Evolutionary conservation across 2,888 invertebrate species (phyloP), one percentile per base, ranked within the genome.

Genomic region (Incurvaria masculella): DNA sequence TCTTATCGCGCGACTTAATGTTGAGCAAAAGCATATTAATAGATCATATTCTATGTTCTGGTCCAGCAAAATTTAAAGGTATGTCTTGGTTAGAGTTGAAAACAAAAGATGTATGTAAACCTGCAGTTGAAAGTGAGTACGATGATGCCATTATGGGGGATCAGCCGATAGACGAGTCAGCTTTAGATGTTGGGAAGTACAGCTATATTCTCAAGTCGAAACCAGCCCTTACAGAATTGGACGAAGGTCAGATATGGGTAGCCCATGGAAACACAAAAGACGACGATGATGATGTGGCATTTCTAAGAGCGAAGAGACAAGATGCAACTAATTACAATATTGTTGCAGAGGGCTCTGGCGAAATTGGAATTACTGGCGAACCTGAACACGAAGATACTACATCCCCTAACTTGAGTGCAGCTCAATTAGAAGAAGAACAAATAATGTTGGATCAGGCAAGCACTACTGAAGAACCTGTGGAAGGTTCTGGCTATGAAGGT

Each of bases 101-200:
- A 64, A 74, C 74, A 45, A 72, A 78, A 55, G 76, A 80, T 51
- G 63, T 82, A 44, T 84, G 84, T 55, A 70, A 64, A 62, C 52
- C 56, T 39, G 23, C 23, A 20, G 23, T 26, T 38, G 68, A 72
- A 55, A 56, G 52, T 8, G 63, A 63, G 50, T 70, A 73, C 45
- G 69, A 81, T 54, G 83, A 84, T 53, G 69, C 83, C 66, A 84
- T 84, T 84, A 74, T 85, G 70, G 84, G 81, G 47, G 87, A 87
- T 57, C 79, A 85, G 59, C 79, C 85, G 1, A 54, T 71, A 6
- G 67, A 58, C 46, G 14, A 33, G 8, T 14, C 14, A 14, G 69
- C 76, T 14, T 58, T 70, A 53, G 52, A 63, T 56, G 56, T 79
- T 56, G 64, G 76, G 41, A 52, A 69, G 60, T 62, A 76, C 55